Evolutionary conservation across 2,888 invertebrate species (phyloP), one percentile per base, ranked within the genome.

Genomic region (Drosophila vallismaia): DNA sequence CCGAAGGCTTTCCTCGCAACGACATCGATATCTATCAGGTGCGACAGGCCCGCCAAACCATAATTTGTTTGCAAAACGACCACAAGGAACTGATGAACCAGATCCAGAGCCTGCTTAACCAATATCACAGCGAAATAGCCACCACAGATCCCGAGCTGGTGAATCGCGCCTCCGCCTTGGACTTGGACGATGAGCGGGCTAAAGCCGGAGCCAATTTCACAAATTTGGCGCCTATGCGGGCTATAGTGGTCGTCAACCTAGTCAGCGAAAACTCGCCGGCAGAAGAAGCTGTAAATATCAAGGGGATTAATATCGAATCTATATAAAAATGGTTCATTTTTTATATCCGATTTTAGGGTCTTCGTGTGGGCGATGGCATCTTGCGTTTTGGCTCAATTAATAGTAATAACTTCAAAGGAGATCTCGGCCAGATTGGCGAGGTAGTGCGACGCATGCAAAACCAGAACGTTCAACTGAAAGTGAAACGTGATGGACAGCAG

Each of bases 11-110:
- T 91, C 99, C 99, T 0, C 93, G 97, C 44, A 94, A 93, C 40
- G 97, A 97, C 86, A 95, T 99, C 72, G 98, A 99, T 91, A 94
- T 98, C 0, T 97, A 97, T 90, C 96, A 97, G 92, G 97, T 98
- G 0, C 93, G 98, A 55, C 95, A 96, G 89, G 97, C 98, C 0
- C 94, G 99, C 49, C 96, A 97, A 86, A 93, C 94, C 85, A 97
- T 99, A 59, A 96, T 97, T 88, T 97, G 98, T 90, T 93, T 98
- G 19, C 96, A 96, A 92, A 98, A 98, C 92, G 98, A 99, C 91
- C 95, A 97, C 89, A 97, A 96, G 90, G 93, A 92, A 1, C 66
- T 98, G 33, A 97, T 98, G 95, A 94, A 94, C 74, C 93, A 94
- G 88, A 98, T 99, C 77, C 98, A 98, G 89, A 70, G 64, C 4